A percentile compares a stretch with the other conserved stretches of the same genome.
These are phyloP conservation scores for Rosalia funebris DNA, from an alignment of 2,888 invertebrate species.

Conservation along the genomic window DNA sequence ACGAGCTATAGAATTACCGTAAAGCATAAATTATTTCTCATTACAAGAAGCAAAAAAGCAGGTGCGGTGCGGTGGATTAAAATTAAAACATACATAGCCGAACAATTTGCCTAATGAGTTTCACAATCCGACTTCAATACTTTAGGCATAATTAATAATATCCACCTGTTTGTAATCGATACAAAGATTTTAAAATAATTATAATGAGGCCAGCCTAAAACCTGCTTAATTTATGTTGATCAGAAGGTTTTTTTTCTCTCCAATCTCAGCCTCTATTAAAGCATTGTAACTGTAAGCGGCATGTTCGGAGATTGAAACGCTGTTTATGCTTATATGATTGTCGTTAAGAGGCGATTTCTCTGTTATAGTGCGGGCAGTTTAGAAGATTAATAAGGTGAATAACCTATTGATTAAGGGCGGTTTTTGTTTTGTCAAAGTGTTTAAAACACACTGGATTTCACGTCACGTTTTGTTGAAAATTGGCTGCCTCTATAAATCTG, in stretches of 20 bases:
- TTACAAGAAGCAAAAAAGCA: slow-evolving; percentile 3
- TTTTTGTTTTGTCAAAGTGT: too few species aligned
- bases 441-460: too few species aligned
- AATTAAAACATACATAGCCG: slow-evolving; percentile 9
- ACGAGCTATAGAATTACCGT: background rate
- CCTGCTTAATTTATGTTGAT: slow-evolving; percentile 36
- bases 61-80: slow-evolving; percentile 12
- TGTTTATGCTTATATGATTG: slow-evolving; percentile 19
- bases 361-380: slow-evolving; percentile 4
- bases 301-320: slow-evolving; percentile 15
- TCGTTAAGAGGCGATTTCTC: slow-evolving; percentile 21
- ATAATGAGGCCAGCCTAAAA: slow-evolving; percentile 32
- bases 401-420: background rate
- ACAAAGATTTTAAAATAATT: slow-evolving; percentile 21
- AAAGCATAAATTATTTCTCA: slow-evolving; percentile 9
- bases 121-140: slow-evolving; percentile 23
- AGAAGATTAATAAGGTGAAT: background rate
- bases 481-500: too few species aligned
- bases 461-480: too few species aligned
- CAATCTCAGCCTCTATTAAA: slow-evolving; percentile 5
- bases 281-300: slow-evolving; percentile 21
- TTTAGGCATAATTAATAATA: slow-evolving; percentile 25
- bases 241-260: slow-evolving; percentile 11
- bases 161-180: slow-evolving; percentile 25
- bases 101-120: slow-evolving; percentile 22